Percentiles rank a stretch among this genome's conserved stretches.
These are phyloP conservation scores for Chloebia gouldiae DNA, from an alignment of 2,113 vertebrate species.

Conservation along the genomic window DNA sequence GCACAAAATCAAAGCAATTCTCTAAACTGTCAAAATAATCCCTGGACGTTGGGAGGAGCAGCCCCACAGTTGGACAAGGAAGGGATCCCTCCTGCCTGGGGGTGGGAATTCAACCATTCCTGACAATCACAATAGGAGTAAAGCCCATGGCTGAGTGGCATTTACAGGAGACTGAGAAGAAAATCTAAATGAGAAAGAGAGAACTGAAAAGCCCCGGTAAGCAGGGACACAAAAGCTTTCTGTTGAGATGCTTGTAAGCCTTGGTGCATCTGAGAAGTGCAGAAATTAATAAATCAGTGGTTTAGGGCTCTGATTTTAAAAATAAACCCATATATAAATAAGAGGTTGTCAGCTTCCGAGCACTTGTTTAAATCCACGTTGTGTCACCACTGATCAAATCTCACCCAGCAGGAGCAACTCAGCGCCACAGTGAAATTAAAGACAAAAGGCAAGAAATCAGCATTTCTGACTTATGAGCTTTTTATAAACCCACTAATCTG, in stretches of 20 bases:
- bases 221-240: neutral
- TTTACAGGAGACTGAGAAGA: neutral
- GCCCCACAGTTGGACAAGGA: neutral
- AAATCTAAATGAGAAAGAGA: slow-evolving; percentile 1
- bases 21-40: neutral
- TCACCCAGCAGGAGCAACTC: neutral
- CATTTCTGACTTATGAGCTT: neutral
- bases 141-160: neutral
- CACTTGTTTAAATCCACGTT: neutral
- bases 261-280: neutral
- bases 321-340: neutral
- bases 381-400: neutral
- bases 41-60: neutral
- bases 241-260: neutral
- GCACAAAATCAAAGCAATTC: neutral
- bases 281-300: neutral
- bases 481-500: neutral
- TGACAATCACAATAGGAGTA: neutral
- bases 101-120: neutral
- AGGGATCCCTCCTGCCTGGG: neutral
- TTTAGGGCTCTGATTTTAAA: neutral
- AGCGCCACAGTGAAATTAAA: neutral
- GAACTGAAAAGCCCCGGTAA: neutral
- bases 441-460: neutral
- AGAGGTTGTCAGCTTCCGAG: neutral